Evolutionary conservation across 1,140 invertebrate species (phyloP).

Genomic region (Lepidurus apus): DNA sequence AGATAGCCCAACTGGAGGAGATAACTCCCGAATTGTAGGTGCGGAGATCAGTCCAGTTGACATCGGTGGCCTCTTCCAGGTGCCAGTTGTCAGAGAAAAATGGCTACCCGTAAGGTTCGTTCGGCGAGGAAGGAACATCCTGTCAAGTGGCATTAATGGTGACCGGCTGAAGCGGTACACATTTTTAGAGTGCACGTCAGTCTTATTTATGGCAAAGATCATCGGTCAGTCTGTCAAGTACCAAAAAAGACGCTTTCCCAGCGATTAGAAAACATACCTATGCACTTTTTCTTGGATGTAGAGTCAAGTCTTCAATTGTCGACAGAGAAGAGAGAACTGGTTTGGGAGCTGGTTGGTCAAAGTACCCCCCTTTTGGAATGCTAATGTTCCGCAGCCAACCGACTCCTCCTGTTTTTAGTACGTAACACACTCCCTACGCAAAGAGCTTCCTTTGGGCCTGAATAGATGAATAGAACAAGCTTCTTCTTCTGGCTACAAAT

Average conservation of each 20-base stretch:
- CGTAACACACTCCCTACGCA: too few species aligned
- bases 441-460: too few species aligned
- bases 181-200: conserved; percentile 16
- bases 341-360: not conserved
- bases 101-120: not conserved
- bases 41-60: conserved; percentile 10
- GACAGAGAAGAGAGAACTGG: not conserved
- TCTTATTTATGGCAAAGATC: conserved; percentile 20
- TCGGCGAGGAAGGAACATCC: conserved; percentile 1
- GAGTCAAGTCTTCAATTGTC: not conserved
- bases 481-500: too few species aligned
- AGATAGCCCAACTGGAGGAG: not conserved
- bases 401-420: too few species aligned
- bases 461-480: too few species aligned
- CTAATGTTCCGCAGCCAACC: too few species aligned
- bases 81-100: conserved; percentile 19
- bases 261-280: conserved; percentile 19
- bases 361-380: not conserved
- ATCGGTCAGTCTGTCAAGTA: not conserved
- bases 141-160: conserved; percentile 15
- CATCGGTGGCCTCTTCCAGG: conserved; percentile 7
- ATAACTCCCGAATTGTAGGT: conserved; percentile 5
- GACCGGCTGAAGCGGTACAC: conserved; percentile 16
- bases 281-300: not conserved
- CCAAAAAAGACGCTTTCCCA: not conserved